These are phyloP conservation scores for Plectropomus leopardus DNA, from an alignment of 2,113 vertebrate genomes.

Conservation along the genomic window DNA sequence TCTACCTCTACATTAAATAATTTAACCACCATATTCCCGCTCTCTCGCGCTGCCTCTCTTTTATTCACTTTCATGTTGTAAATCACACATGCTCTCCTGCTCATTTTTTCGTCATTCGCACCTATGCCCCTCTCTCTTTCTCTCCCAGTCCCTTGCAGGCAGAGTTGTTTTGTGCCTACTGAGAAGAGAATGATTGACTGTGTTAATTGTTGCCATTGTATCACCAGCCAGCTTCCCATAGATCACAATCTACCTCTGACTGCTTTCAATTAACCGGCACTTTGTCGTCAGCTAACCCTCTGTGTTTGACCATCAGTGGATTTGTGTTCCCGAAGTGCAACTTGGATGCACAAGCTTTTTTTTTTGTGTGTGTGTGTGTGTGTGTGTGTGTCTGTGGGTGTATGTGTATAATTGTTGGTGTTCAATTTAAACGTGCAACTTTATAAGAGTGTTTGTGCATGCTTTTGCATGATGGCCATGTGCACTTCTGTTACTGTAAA, in stretches of 20 bases:
- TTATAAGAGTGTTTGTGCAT: neutral
- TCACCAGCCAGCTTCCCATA: constrained; percentile 30
- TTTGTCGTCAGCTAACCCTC: constrained; percentile 27
- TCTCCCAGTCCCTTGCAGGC: constrained; percentile 10
- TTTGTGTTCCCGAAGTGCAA: neutral
- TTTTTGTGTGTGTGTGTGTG: neutral
- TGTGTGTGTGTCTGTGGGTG: neutral
- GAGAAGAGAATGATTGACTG: constrained; percentile 36
- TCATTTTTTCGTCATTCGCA: constrained; percentile 9
- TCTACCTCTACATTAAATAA: constrained; percentile 71
- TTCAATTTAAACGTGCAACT: neutral
- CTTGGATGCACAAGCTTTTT: neutral
- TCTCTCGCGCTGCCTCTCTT: constrained; percentile 18
- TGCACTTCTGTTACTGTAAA: too few species aligned
- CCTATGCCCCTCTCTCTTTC: neutral
- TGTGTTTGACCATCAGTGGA: constrained; percentile 25
- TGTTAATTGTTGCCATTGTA: constrained; percentile 41
- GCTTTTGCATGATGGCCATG: too few species aligned
- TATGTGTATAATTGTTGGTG: neutral
- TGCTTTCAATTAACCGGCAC: constrained; percentile 54
- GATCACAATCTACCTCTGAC: constrained; percentile 56
- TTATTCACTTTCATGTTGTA: constrained; percentile 40
- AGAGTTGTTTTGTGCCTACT: constrained; percentile 38
- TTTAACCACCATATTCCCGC: constrained; percentile 51
- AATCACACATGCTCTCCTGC: constrained; percentile 25